Conservation (phyloP, 1,140 invertebrate species). For the Cyrtorhinus lividipennis region DNA sequence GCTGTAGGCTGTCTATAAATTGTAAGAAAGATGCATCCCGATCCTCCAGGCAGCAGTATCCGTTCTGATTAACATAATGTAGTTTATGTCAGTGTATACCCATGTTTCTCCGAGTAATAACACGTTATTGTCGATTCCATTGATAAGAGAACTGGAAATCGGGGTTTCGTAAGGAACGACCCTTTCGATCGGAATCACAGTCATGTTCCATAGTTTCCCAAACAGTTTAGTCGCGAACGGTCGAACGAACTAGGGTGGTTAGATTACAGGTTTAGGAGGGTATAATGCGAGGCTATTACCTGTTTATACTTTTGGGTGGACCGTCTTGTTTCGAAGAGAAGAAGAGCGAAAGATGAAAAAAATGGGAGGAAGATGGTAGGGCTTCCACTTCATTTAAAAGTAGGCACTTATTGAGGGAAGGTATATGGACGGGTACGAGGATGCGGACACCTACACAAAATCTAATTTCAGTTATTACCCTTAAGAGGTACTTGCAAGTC, state of each 20-base stretch:
- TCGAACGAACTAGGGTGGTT: background rate
- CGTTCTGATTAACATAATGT: background rate
- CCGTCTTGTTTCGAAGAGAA: background rate
- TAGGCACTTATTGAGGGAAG: background rate
- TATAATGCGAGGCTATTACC: background rate
- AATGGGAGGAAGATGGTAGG: background rate
- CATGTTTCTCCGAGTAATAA: slow-evolving; percentile 2
- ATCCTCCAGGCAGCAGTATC: background rate
- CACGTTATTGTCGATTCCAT: background rate
- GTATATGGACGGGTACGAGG: background rate
- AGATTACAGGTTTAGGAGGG: background rate
- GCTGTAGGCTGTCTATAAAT: background rate
- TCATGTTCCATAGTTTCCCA: background rate
- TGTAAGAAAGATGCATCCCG: background rate
- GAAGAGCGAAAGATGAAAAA: slow-evolving; percentile 2
- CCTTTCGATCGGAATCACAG: background rate
- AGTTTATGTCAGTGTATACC: background rate
- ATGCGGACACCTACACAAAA: slow-evolving; percentile 7
- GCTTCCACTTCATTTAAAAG: background rate
- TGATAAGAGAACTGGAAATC: background rate
- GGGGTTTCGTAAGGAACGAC: background rate
- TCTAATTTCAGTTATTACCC: slow-evolving; percentile 8
- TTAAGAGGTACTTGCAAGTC: background rate
- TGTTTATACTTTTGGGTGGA: background rate
- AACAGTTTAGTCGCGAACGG: background rate